A percentile compares a stretch with the other conserved stretches of the same genome.
These are phyloP conservation scores for Epinephelus malabaricus DNA, from an alignment of 2,797 vertebrate species.

Conservation along the genomic window DNA sequence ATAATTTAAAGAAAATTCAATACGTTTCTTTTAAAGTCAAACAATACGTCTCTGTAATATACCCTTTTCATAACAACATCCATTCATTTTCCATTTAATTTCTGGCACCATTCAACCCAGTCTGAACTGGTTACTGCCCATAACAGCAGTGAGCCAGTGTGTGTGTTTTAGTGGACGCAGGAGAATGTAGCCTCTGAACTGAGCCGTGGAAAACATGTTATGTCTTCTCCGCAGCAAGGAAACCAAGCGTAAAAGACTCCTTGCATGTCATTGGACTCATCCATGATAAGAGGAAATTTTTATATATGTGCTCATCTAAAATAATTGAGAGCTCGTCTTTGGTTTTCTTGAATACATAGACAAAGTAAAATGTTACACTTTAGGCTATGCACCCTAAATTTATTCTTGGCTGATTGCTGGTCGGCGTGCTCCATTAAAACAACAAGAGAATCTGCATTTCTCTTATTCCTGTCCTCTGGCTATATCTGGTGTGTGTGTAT, in stretches of 20 bases:
- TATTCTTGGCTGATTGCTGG: slow-evolving; percentile 11
- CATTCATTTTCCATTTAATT: background rate
- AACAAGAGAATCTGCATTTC: slow-evolving; percentile 19
- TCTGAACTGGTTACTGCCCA: background rate
- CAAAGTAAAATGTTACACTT: slow-evolving; percentile 14
- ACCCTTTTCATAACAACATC: background rate
- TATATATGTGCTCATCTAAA: background rate
- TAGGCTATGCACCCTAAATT: background rate
- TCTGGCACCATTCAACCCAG: background rate
- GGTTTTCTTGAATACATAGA: slow-evolving; percentile 8
- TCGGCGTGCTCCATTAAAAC: background rate
- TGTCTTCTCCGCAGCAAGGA: background rate
- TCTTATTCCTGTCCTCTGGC: slow-evolving; percentile 16
- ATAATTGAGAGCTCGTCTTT: slow-evolving; percentile 17
- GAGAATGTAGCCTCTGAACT: slow-evolving; percentile 23
- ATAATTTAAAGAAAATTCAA: no score
- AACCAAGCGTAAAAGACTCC: slow-evolving; percentile 16
- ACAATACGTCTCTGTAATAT: background rate
- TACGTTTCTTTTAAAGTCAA: no score
- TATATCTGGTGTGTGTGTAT: slow-evolving; percentile 1
- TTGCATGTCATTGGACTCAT: slow-evolving; percentile 25
- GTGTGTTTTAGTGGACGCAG: background rate
- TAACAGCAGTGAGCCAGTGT: background rate
- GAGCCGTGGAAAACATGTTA: slow-evolving; percentile 22
- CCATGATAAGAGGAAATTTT: background rate